A percentile compares a stretch with the other conserved stretches of the same genome.
Evolutionary conservation across 2,888 invertebrate genomes (phyloP).

Genomic region (Brenthis ino): DNA sequence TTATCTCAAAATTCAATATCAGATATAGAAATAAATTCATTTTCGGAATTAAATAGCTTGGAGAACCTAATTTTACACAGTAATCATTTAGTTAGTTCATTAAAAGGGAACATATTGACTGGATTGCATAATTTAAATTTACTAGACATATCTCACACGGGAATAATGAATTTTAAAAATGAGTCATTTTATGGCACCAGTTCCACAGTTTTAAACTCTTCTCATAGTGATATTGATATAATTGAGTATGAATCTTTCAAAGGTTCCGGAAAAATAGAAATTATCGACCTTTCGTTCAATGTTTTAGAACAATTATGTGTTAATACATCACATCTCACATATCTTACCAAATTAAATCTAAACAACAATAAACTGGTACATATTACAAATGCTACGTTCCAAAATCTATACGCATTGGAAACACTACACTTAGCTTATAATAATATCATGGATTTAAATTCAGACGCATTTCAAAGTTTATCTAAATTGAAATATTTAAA

Average conservation of each 20-base stretch:
- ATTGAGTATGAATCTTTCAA: constrained; percentile 32
- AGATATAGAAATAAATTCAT: constrained; percentile 25
- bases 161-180: constrained; percentile 18
- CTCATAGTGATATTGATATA: constrained; percentile 24
- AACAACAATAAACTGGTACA: constrained; percentile 32
- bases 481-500: constrained; percentile 20
- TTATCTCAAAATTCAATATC: constrained; percentile 27
- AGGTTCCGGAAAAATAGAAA: constrained; percentile 21
- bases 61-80: constrained; percentile 18
- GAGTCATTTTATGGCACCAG: constrained; percentile 20
- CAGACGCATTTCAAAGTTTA: constrained; percentile 22
- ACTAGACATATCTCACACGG: constrained; percentile 24
- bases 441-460: constrained; percentile 26
- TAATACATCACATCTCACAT: constrained; percentile 27
- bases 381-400: constrained; percentile 25
- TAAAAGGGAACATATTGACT: constrained; percentile 20
- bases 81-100: constrained; percentile 17
- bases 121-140: constrained; percentile 12
- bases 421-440: constrained; percentile 27
- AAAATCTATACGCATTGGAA: constrained; percentile 20
- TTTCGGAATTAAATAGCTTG: constrained; percentile 26
- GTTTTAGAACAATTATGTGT: constrained; percentile 23
- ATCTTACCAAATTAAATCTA: constrained; percentile 25
- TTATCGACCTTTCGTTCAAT: constrained; percentile 32
- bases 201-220: constrained; percentile 21